A percentile compares a stretch with the other conserved stretches of the same genome.
phyloP scores from a whole-genome alignment of 2,888 invertebrate genomes.

The Acanthococcus lagerstroemiae region DNA sequence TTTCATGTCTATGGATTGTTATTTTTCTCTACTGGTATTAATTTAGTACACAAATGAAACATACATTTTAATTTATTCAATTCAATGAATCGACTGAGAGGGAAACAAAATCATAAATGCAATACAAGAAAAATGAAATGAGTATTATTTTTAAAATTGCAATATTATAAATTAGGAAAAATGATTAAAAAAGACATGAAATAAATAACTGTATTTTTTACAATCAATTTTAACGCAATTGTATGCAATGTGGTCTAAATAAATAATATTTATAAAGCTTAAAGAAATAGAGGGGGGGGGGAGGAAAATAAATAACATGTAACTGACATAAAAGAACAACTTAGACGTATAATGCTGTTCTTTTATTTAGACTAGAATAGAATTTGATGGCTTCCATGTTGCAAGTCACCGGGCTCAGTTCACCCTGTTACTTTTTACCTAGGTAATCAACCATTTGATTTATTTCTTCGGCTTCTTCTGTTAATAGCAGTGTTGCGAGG shows the following conservation, averaged over 20 bases:
- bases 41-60: too few species aligned
- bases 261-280: constrained; percentile 23
- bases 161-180: constrained; percentile 10
- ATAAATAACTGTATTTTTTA: constrained; percentile 24
- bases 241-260: constrained; percentile 11
- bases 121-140: too few species aligned
- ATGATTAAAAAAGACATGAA: constrained; percentile 20
- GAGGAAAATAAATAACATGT: constrained; percentile 27
- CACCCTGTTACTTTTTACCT: constrained; percentile 48
- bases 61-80: too few species aligned
- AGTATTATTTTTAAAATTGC: background rate
- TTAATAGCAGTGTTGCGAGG: constrained; percentile 65
- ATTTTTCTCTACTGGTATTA: too few species aligned
- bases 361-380: constrained; percentile 34
- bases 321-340: constrained; percentile 23
- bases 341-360: constrained; percentile 1
- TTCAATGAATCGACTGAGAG: background rate
- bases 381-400: constrained; percentile 33
- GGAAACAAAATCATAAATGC: too few species aligned
- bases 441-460: constrained; percentile 69
- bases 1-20: too few species aligned
- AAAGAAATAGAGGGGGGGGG: constrained; percentile 4
- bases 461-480: constrained; percentile 65
- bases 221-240: constrained; percentile 21
- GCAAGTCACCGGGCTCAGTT: constrained; percentile 15